Base-by-base conservation (phyloP, 2,113 vertebrate species). In the Microtus ochrogaster region DNA sequence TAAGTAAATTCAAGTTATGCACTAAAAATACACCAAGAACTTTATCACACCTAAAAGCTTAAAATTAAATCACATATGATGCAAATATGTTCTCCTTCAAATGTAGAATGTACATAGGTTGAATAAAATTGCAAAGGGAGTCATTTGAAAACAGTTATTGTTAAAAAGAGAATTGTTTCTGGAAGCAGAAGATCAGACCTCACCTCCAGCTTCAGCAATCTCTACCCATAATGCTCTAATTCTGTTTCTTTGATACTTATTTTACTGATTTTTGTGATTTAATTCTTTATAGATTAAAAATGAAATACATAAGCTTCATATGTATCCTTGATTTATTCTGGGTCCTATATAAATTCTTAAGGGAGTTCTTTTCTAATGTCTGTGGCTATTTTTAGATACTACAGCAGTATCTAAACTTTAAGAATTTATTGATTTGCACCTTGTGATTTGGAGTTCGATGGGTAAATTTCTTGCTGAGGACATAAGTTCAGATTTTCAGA, bases 301-400 rank as follows among this genome's bases (percentile, higher is more conserved):
- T 49, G 91, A 68, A 55, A 68, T 68, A 33, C 2, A 68, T 68
- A 30, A 66, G 10, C 28, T 30, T 66, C 65, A 66, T 28, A 30
- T 4, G 10, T 93, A 61, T 84, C 11, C 74, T 93, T 72, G 1
- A 21, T 81, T 92, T 94, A 63, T 17, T 68, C 17, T 58, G 55
- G 4, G 63, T 94, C 17, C 1, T 91, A 1, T 39, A 74, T 22
- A 10, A 63, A 78, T 21, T 90, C 19, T 95, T 94, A 55, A 92
- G 47, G 79, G 28, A 70, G 12, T 13, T 70, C 47, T 89, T 70
- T 65, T 33, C 44, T 85, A 63, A 91, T 74, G 33, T 70, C 47
- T 90, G 24, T 90, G n/a, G 21, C 19, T 91, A 52, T 89, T 78
- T 82, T 95, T 85, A 95, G 94, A 74, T 89, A 82, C 24, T 72